These are phyloP conservation scores for Coregonus ussuriensis DNA, from an alignment of 2,797 vertebrate species.

Conservation along the genomic window DNA sequence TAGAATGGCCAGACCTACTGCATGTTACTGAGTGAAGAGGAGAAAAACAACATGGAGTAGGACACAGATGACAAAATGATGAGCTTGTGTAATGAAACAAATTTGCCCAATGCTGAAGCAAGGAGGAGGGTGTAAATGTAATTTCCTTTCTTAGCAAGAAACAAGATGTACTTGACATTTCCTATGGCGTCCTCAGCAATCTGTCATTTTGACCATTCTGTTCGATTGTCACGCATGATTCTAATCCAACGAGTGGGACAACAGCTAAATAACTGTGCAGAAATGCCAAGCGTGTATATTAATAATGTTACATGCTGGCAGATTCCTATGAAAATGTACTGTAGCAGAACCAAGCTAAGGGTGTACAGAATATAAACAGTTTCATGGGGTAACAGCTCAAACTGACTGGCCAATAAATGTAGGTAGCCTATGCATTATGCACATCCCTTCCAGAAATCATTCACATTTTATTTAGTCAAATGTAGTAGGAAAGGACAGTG, in stretches of 20 bases:
- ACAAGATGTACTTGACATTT: conserved; percentile 15
- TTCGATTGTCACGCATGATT: conserved; percentile 10
- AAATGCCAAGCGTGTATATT: conserved; percentile 35
- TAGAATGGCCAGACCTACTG: neutral
- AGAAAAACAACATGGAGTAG: neutral
- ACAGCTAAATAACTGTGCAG: conserved; percentile 13
- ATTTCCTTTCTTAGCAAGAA: neutral
- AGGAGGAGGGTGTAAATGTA: conserved; percentile 10
- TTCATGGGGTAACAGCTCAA: neutral
- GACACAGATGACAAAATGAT: neutral
- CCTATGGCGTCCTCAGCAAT: conserved; percentile 16
- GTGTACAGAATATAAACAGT: neutral
- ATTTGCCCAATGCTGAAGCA: neutral
- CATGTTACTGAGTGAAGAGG: neutral
- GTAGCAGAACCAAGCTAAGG: neutral
- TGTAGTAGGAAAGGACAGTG: neutral
- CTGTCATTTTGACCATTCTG: conserved; percentile 30
- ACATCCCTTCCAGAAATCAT: neutral
- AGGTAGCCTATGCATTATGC: neutral
- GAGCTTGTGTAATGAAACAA: neutral
- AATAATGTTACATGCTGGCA: conserved; percentile 21
- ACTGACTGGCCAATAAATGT: neutral
- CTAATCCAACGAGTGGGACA: conserved; percentile 3
- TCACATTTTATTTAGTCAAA: neutral
- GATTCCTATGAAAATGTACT: conserved; percentile 15